These are phyloP conservation scores for Helicolenus hilgendorfi DNA, from an alignment of 2,797 vertebrate genomes.

Conservation along the genomic window DNA sequence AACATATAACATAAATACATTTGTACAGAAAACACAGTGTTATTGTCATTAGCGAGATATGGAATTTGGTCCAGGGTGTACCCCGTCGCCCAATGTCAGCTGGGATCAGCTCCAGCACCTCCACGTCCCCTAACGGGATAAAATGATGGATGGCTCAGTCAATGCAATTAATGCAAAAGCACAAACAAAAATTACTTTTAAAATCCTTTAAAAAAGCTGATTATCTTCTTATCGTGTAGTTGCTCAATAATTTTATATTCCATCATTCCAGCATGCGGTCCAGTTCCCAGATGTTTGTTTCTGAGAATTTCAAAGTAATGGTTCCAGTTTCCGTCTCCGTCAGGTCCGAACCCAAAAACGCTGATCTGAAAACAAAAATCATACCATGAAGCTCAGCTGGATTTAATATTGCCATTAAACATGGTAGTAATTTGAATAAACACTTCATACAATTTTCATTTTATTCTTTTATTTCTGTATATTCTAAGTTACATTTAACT, in stretches of 20 bases:
- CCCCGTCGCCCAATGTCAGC: too few species aligned
- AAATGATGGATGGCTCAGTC: too few species aligned
- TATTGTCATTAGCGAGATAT: neutral
- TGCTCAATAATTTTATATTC: constrained; percentile 34
- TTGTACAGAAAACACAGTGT: neutral
- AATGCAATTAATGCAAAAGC: neutral
- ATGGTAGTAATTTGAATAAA: neutral
- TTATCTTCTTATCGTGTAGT: neutral
- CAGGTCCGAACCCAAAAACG: neutral
- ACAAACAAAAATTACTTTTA: neutral
- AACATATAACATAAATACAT: neutral
- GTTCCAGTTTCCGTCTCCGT: neutral
- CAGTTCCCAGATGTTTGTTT: neutral
- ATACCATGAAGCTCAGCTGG: too few species aligned
- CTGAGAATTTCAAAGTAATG: neutral
- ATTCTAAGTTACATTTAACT: too few species aligned
- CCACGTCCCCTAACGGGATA: too few species aligned
- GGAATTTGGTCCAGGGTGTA: neutral
- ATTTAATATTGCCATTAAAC: neutral
- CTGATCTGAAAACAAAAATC: neutral
- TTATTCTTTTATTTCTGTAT: too few species aligned
- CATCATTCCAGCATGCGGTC: constrained; percentile 36
- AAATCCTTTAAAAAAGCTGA: constrained; percentile 30
- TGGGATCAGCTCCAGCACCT: too few species aligned
- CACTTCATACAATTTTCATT: neutral